phyloP scores from a whole-genome alignment of 2,113 vertebrate genomes.

The Reinhardtius hippoglossoides region DNA sequence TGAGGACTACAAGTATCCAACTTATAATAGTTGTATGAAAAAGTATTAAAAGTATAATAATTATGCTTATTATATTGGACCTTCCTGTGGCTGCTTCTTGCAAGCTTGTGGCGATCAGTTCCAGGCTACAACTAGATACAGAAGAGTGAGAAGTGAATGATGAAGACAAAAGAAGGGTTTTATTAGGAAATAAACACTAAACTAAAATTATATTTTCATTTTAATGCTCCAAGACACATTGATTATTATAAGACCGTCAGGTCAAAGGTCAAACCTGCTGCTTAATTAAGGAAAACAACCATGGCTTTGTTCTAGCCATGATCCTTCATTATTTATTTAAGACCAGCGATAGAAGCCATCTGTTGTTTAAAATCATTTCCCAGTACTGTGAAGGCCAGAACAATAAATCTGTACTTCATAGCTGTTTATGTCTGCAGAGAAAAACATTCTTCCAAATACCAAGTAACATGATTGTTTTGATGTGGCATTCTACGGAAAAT shows the following conservation, averaged over 20 bases:
- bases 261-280: background rate
- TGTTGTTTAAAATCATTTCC: background rate
- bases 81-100: too few species aligned
- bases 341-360: background rate
- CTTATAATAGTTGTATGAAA: too few species aligned
- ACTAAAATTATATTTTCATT: background rate
- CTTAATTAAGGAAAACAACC: background rate
- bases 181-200: background rate
- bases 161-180: background rate
- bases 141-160: too few species aligned
- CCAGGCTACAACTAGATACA: too few species aligned
- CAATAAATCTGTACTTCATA: background rate
- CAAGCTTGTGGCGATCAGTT: too few species aligned
- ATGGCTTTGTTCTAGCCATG: background rate
- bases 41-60: too few species aligned
- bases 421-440: conserved; percentile 6
- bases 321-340: conserved; percentile 1
- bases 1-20: too few species aligned
- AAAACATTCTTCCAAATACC: background rate
- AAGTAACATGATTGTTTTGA: conserved; percentile 18
- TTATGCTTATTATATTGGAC: too few species aligned
- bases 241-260: background rate
- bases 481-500: conserved; percentile 35
- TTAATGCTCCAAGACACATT: background rate
- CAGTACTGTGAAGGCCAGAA: background rate